phyloP scores from a whole-genome alignment of 2,888 invertebrate genomes.

The Cactoblastis cactorum region DNA sequence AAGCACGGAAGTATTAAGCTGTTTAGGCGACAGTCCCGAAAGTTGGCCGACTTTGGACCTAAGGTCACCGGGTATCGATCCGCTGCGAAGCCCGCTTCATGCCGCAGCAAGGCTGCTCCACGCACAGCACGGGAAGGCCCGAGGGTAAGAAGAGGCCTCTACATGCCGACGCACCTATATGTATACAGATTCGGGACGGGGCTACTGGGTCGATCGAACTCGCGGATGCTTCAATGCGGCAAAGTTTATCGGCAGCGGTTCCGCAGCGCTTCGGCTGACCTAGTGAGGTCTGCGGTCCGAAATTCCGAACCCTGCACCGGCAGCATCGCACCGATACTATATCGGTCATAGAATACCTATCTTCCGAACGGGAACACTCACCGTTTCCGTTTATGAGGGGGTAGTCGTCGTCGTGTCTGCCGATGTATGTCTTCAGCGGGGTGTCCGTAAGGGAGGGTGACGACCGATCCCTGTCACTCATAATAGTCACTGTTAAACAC shows the following conservation, averaged over 20 bases:
- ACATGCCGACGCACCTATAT: slow-evolving; percentile 26
- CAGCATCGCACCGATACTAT: slow-evolving; percentile 31
- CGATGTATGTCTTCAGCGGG: slow-evolving; percentile 91
- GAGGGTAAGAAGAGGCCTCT: not conserved
- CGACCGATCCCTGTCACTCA: slow-evolving; percentile 94
- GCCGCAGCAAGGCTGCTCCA: slow-evolving; percentile 21
- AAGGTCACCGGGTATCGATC: slow-evolving; percentile 69
- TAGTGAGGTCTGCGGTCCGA: slow-evolving; percentile 23
- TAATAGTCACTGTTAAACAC: slow-evolving; percentile 81
- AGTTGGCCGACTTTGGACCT: slow-evolving; percentile 43
- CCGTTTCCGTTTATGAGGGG: slow-evolving; percentile 88
- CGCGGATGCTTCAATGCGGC: slow-evolving; percentile 65
- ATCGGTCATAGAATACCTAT: slow-evolving; percentile 25
- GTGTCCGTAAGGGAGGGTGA: slow-evolving; percentile 93
- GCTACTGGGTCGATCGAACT: slow-evolving; percentile 61
- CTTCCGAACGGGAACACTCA: slow-evolving; percentile 52
- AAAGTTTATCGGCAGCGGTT: slow-evolving; percentile 43
- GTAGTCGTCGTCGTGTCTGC: slow-evolving; percentile 89
- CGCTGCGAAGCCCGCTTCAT: slow-evolving; percentile 55
- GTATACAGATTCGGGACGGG: slow-evolving; percentile 41
- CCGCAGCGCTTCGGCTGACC: slow-evolving; percentile 34
- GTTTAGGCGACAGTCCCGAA: slow-evolving; percentile 34
- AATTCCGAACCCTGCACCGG: slow-evolving; percentile 28
- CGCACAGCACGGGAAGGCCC: slow-evolving; percentile 13
- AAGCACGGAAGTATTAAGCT: slow-evolving; percentile 11